A percentile compares a stretch with the other conserved stretches of the same genome.
These are phyloP conservation scores for Drosophila kuntzei DNA, from an alignment of 2,888 invertebrate species.

Conservation along the genomic window DNA sequence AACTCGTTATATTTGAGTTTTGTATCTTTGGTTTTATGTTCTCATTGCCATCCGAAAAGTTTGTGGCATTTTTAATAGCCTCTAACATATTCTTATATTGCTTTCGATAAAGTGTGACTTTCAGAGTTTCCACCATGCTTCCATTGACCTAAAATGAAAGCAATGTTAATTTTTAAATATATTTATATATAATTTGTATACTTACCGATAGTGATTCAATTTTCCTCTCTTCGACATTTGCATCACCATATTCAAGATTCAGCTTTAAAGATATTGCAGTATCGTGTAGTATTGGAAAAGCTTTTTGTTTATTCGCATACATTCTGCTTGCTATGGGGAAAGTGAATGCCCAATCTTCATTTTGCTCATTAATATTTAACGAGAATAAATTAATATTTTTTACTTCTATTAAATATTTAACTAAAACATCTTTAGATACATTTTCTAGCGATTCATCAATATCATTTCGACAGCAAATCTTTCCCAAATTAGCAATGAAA, in stretches of 20 bases:
- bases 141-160: conserved; percentile 88
- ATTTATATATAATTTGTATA: neutral
- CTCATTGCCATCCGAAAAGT: conserved; percentile 54
- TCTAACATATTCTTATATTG: conserved; percentile 96
- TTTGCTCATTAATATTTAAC: conserved; percentile 87
- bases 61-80: conserved; percentile 86
- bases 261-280: conserved; percentile 91
- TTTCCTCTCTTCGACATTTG: conserved; percentile 38
- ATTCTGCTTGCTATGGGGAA: conserved; percentile 88
- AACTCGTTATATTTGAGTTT: conserved; percentile 28
- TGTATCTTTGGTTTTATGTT: conserved; percentile 34
- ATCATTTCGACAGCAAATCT: conserved; percentile 89
- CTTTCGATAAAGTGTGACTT: conserved; percentile 93
- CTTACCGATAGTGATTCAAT: conserved; percentile 58
- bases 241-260: conserved; percentile 54
- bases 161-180: neutral
- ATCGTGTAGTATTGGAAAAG: conserved; percentile 95
- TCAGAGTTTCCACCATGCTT: conserved; percentile 92
- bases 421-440: conserved; percentile 41
- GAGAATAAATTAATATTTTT: conserved; percentile 95
- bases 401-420: conserved; percentile 89
- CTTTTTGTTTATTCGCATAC: conserved; percentile 90
- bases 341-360: conserved; percentile 81
- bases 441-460: conserved; percentile 39
- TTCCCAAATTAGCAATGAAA: conserved; percentile 96